A percentile compares a stretch with the other conserved stretches of the same genome.
phyloP scores from a whole-genome alignment of 2,113 vertebrate species.

The Psittacula cyanocephala region DNA sequence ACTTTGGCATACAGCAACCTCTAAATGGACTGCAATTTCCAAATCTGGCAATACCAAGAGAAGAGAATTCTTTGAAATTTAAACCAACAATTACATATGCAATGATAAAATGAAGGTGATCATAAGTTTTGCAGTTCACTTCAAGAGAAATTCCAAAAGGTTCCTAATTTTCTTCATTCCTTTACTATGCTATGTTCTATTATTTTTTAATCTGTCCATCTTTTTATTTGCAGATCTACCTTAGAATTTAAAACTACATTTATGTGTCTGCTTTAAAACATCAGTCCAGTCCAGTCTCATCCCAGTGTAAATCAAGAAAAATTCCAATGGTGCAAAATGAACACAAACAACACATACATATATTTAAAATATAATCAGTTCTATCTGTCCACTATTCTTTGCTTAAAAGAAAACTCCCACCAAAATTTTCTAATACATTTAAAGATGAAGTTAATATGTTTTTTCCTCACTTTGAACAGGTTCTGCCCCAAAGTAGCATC shows the following conservation, averaged over 20 bases:
- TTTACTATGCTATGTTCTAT: not conserved
- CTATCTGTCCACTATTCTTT: not conserved
- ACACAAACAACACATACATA: not conserved
- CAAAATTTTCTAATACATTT: not conserved
- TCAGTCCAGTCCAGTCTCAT: not conserved
- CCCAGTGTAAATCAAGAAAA: not conserved
- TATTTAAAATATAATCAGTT: not conserved
- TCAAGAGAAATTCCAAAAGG: not conserved
- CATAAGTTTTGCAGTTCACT: not conserved
- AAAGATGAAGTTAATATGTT: not conserved
- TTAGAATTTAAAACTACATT: not conserved
- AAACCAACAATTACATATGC: not conserved
- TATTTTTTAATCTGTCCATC: not conserved
- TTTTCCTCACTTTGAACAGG: not conserved
- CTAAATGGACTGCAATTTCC: accelerated
- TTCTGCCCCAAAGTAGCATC: not conserved
- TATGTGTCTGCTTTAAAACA: not conserved
- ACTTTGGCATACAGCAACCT: not conserved
- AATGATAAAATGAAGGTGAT: not conserved
- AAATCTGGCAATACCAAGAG: not conserved
- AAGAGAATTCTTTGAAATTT: not conserved
- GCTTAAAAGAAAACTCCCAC: not conserved
- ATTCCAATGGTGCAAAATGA: not conserved
- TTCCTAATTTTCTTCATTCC: not conserved
- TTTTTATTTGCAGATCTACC: not conserved